Evolutionary conservation across 1,140 invertebrate species (phyloP).

Genomic region (Harpegnathos saltator): DNA sequence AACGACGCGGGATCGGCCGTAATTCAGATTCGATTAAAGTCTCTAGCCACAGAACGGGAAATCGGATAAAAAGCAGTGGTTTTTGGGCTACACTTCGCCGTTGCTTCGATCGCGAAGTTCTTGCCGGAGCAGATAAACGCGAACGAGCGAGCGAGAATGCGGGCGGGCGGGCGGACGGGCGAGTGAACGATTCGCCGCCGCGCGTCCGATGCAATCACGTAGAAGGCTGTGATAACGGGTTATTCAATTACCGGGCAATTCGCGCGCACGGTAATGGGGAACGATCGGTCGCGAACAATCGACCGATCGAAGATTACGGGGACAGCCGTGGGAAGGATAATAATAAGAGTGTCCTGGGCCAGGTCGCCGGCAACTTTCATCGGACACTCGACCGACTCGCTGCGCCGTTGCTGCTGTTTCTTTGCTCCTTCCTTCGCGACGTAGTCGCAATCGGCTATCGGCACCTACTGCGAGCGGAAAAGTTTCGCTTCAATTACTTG

Average conservation of each 20-base stretch:
- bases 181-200: slow-evolving; percentile 54
- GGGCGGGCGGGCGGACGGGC: background rate
- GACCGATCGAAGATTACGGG: slow-evolving; percentile 65
- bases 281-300: slow-evolving; percentile 49
- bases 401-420: slow-evolving; percentile 50
- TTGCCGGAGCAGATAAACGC: slow-evolving; percentile 69
- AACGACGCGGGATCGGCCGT: slow-evolving; percentile 43
- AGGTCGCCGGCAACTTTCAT: slow-evolving; percentile 47
- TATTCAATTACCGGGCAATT: slow-evolving; percentile 72
- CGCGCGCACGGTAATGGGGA: slow-evolving; percentile 51
- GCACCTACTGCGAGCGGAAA: slow-evolving; percentile 57
- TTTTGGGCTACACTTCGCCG: slow-evolving; percentile 58
- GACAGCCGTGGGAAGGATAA: background rate
- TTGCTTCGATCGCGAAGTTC: slow-evolving; percentile 64
- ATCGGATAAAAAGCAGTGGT: slow-evolving; percentile 58
- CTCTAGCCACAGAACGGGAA: background rate
- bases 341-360: slow-evolving; percentile 64
- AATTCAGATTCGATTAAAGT: slow-evolving; percentile 66
- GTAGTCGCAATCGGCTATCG: slow-evolving; percentile 35
- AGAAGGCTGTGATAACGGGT: slow-evolving; percentile 72
- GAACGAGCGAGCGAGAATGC: background rate
- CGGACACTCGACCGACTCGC: slow-evolving; percentile 38
- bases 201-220: slow-evolving; percentile 72
- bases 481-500: slow-evolving; percentile 73
- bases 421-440: background rate